phyloP scores from a whole-genome alignment of 2,888 invertebrate species.

The Carpatolechia fugitivella region DNA sequence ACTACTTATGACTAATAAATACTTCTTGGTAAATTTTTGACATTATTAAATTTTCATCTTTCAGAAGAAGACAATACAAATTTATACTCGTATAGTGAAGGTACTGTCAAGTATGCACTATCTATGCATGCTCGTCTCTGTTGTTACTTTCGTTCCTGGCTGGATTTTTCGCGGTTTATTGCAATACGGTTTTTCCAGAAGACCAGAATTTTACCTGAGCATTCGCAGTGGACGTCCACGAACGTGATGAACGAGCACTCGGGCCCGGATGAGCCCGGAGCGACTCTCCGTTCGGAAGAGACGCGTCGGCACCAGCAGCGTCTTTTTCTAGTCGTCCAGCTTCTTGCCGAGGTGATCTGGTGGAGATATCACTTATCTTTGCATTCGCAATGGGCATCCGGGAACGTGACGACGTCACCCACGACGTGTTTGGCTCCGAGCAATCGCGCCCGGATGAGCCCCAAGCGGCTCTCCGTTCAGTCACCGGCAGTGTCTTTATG shows the following conservation, averaged over 20 bases:
- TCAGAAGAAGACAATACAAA: no score
- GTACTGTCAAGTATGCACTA: no score
- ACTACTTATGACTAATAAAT: no score
- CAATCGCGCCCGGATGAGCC: slow-evolving; percentile 96
- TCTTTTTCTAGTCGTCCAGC: slow-evolving; percentile 93
- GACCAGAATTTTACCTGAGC: slow-evolving; percentile 83
- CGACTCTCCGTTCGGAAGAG: slow-evolving; percentile 94
- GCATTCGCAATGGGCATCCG: slow-evolving; percentile 99
- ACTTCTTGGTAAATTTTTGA: no score
- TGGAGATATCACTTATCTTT: slow-evolving; percentile 23
- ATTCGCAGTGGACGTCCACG: slow-evolving; percentile 99
- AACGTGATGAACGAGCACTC: slow-evolving; percentile 97
- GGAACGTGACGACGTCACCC: slow-evolving; percentile 96
- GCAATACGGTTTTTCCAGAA: no score
- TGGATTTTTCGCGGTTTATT: no score
- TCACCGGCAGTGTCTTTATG: slow-evolving; percentile 90
- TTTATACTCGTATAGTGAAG: no score
- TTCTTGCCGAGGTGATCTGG: slow-evolving; percentile 92
- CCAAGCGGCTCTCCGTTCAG: slow-evolving; percentile 94
- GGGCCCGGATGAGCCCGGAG: slow-evolving; percentile 96
- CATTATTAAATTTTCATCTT: no score
- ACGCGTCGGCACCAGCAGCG: slow-evolving; percentile 90
- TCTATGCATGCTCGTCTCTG: no score
- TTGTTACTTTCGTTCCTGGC: no score
- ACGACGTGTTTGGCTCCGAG: slow-evolving; percentile 95